These are phyloP conservation scores for Megalops cyprinoides DNA, from an alignment of 2,797 vertebrate species.

Conservation along the genomic window DNA sequence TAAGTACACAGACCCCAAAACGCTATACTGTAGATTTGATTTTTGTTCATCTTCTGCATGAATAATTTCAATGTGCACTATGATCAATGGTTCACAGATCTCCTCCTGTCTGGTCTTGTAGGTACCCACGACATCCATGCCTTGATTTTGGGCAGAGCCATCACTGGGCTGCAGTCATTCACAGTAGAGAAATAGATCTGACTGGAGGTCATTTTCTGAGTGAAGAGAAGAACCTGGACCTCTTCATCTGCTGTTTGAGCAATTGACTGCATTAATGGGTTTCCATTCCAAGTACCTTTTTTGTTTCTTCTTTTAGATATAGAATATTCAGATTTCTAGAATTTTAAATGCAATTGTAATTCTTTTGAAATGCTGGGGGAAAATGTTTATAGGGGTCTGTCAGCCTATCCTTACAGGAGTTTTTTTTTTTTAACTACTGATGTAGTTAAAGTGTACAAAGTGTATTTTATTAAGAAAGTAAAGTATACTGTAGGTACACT, in stretches of 20 bases:
- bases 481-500: no score
- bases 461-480: no score
- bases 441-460: no score
- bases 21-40: not conserved
- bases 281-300: not conserved
- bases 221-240: not conserved
- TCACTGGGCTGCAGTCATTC: slow-evolving; percentile 93
- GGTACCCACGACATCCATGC: slow-evolving; percentile 96
- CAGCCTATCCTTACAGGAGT: no score
- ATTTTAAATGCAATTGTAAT: no score
- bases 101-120: slow-evolving; percentile 55
- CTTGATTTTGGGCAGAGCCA: slow-evolving; percentile 89
- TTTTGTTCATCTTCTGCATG: not conserved
- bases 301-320: not conserved
- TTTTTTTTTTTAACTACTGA: no score
- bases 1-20: not conserved
- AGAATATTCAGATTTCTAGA: no score
- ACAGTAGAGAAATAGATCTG: slow-evolving; percentile 74
- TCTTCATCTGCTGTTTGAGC: not conserved
- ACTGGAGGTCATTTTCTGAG: not conserved
- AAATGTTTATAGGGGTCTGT: no score
- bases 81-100: not conserved
- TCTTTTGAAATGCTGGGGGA: no score
- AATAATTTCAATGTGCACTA: not conserved
- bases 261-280: not conserved